Conservation (phyloP, 1,140 invertebrate genomes). For the Monochamus saltuarius region DNA sequence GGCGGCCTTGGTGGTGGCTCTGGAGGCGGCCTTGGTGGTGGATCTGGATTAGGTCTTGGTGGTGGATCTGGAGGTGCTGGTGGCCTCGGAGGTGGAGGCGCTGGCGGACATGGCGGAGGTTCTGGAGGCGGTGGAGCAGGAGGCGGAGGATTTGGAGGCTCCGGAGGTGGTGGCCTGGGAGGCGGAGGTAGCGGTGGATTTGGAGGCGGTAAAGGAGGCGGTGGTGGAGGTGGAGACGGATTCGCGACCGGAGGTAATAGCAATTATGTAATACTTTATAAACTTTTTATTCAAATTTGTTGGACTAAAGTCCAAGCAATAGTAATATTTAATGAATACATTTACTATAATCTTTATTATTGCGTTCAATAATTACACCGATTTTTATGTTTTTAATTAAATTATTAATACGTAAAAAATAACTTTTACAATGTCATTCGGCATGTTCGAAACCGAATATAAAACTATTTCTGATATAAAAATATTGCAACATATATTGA, state of each 20-base stretch:
- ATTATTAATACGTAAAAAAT: too few relatives aligned
- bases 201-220: neutral
- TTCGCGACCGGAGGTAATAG: neutral
- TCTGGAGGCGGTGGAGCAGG: neutral
- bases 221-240: constrained; percentile 6
- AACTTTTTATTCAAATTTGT: too few relatives aligned
- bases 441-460: too few relatives aligned
- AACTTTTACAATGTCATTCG: too few relatives aligned
- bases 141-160: constrained; percentile 6
- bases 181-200: neutral
- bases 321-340: too few relatives aligned
- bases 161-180: neutral
- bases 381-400: too few relatives aligned
- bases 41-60: neutral
- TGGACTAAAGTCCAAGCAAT: too few relatives aligned
- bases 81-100: neutral
- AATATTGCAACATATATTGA: too few relatives aligned
- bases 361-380: too few relatives aligned
- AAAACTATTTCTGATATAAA: too few relatives aligned
- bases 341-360: too few relatives aligned
- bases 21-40: neutral
- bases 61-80: neutral
- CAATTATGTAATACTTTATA: too few relatives aligned
- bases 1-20: neutral
- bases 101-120: neutral